Conservation (phyloP, 2,888 invertebrate species). For the Ametastegia equiseti region DNA sequence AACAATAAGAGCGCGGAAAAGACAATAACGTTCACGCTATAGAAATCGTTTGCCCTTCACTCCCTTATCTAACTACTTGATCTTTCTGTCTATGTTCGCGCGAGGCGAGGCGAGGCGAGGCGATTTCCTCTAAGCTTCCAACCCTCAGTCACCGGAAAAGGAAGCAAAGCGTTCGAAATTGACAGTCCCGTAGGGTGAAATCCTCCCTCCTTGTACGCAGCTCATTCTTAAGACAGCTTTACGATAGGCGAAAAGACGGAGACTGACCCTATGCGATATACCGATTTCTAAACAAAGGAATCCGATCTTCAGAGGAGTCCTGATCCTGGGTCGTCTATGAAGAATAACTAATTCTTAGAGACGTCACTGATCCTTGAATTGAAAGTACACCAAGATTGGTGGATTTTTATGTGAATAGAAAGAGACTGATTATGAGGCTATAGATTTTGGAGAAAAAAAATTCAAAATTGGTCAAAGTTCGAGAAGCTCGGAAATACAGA, state of each 20-base stretch:
- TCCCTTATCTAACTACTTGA: not conserved
- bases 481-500: no score
- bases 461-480: no score
- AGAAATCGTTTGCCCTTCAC: slow-evolving; percentile 27
- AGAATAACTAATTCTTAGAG: not conserved
- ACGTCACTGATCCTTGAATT: no score
- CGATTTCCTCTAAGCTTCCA: not conserved
- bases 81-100: not conserved
- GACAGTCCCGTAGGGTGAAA: not conserved
- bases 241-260: not conserved
- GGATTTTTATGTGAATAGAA: no score
- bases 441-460: no score
- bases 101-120: no score
- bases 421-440: no score
- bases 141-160: no score
- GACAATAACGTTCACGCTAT: slow-evolving; percentile 29
- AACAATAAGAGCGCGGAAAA: slow-evolving; percentile 14
- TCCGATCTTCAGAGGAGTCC: not conserved
- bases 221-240: not conserved
- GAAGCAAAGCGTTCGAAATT: not conserved
- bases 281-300: not conserved
- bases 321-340: not conserved
- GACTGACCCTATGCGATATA: slow-evolving; percentile 23
- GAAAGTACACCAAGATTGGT: no score
- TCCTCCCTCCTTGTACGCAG: not conserved